Conservation (phyloP, 2,797 vertebrate species). For the Synanceia verrucosa region DNA sequence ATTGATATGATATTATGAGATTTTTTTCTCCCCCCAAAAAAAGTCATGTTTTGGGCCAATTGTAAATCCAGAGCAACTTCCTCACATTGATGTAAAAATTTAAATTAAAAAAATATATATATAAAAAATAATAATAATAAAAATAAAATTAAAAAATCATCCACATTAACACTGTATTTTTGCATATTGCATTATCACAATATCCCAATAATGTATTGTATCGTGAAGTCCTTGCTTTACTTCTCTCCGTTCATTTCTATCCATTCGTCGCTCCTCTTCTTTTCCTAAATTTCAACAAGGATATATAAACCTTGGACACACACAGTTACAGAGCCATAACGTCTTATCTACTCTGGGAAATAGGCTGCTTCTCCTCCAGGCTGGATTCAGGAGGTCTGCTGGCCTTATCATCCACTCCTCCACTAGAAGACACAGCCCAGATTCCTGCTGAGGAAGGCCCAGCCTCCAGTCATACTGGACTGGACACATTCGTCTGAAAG, state of each 20-base stretch:
- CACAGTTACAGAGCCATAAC: slow-evolving; percentile 13
- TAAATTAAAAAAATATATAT: no score
- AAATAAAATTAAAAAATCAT: no score
- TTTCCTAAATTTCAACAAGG: slow-evolving; percentile 64
- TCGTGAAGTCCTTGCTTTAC: no score
- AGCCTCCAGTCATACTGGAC: slow-evolving; percentile 7
- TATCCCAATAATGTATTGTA: no score
- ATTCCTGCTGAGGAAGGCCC: slow-evolving; percentile 23
- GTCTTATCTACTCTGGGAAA: slow-evolving; percentile 41
- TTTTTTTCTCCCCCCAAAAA: no score
- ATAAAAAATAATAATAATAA: no score
- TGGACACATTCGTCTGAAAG: slow-evolving; percentile 16
- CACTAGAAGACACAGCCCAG: slow-evolving; percentile 29
- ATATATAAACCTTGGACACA: slow-evolving; percentile 44
- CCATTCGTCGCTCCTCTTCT: slow-evolving; percentile 51
- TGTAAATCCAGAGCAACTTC: no score
- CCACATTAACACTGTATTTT: no score
- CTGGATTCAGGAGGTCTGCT: slow-evolving; percentile 31
- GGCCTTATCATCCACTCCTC: slow-evolving; percentile 31
- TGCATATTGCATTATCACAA: no score
- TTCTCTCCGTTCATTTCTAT: slow-evolving; percentile 33
- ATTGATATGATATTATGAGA: no score
- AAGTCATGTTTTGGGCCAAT: no score
- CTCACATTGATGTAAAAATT: no score
- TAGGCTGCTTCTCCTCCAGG: slow-evolving; percentile 49